Evolutionary conservation across 2,888 invertebrate species (phyloP).

Genomic region (Phorcus lineatus): DNA sequence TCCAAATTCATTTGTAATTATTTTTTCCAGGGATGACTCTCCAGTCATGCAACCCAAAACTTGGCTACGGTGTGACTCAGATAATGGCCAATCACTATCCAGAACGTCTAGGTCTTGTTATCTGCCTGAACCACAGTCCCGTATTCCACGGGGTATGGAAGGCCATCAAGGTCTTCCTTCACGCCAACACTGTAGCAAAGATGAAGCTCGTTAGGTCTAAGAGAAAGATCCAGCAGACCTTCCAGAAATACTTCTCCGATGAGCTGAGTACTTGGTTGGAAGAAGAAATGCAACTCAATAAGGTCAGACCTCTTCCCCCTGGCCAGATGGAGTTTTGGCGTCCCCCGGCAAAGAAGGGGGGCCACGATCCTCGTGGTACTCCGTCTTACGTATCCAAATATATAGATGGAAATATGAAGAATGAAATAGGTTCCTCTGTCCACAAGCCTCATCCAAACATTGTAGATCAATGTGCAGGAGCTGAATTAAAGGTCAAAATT

Average conservation of each 20-base stretch:
- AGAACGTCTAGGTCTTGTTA: conserved; percentile 71
- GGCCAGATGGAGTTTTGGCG: conserved; percentile 70
- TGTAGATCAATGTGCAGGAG: conserved; percentile 52
- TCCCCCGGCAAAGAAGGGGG: conserved; percentile 39
- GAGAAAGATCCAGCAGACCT: conserved; percentile 62
- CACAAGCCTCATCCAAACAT: conserved; percentile 72
- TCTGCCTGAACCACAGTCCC: conserved; percentile 71
- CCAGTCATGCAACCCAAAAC: conserved; percentile 69
- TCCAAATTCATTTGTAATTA: neutral
- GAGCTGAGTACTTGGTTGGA: conserved; percentile 68
- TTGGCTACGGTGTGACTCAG: conserved; percentile 69
- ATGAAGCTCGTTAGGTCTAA: conserved; percentile 65
- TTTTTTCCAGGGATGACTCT: conserved; percentile 68
- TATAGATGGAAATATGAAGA: conserved; percentile 48
- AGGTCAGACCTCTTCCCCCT: conserved; percentile 55
- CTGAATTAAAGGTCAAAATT: conserved; percentile 30
- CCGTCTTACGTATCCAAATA: conserved; percentile 63
- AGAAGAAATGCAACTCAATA: conserved; percentile 71
- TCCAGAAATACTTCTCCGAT: conserved; percentile 61
- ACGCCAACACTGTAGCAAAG: conserved; percentile 68
- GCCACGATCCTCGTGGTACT: conserved; percentile 72
- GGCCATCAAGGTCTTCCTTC: conserved; percentile 70
- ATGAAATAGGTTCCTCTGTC: neutral
- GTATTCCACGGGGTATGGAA: conserved; percentile 73
- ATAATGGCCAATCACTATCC: conserved; percentile 72